phyloP scores from a whole-genome alignment of 1,140 invertebrate genomes.

The Tetraneura akinire region DNA sequence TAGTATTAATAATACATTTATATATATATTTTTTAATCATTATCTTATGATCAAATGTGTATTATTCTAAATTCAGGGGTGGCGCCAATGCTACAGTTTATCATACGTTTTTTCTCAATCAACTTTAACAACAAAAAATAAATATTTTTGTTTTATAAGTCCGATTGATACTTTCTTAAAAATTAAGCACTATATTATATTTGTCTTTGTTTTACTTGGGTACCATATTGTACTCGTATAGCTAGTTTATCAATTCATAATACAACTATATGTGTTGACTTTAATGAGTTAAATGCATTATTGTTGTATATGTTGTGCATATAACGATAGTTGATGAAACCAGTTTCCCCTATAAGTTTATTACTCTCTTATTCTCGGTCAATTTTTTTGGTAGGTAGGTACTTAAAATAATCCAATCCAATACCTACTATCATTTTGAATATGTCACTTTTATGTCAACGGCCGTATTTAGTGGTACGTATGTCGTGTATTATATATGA shows the following conservation, averaged over 20 bases:
- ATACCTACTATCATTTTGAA: conserved; percentile 1
- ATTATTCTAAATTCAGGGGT: neutral
- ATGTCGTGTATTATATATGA: neutral
- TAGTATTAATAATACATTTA: neutral
- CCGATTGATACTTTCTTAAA: conserved; percentile 16
- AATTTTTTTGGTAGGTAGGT: no score
- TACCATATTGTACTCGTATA: conserved; percentile 3
- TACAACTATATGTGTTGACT: neutral
- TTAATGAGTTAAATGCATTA: conserved; percentile 41
- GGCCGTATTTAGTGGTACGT: neutral
- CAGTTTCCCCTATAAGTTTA: conserved; percentile 19
- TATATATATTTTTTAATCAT: no score
- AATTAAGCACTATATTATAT: conserved; percentile 33
- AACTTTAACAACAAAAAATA: neutral
- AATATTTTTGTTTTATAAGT: neutral
- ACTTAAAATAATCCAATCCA: neutral
- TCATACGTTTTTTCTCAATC: neutral
- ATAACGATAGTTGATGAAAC: neutral
- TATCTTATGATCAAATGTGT: neutral
- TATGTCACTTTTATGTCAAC: conserved; percentile 26
- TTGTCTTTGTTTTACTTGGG: conserved; percentile 10
- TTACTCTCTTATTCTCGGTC: neutral
- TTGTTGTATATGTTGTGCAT: conserved; percentile 25
- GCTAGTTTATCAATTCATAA: conserved; percentile 29
- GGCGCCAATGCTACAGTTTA: neutral